phyloP scores from a whole-genome alignment of 2,888 invertebrate genomes.

The Laspeyria flexula region DNA sequence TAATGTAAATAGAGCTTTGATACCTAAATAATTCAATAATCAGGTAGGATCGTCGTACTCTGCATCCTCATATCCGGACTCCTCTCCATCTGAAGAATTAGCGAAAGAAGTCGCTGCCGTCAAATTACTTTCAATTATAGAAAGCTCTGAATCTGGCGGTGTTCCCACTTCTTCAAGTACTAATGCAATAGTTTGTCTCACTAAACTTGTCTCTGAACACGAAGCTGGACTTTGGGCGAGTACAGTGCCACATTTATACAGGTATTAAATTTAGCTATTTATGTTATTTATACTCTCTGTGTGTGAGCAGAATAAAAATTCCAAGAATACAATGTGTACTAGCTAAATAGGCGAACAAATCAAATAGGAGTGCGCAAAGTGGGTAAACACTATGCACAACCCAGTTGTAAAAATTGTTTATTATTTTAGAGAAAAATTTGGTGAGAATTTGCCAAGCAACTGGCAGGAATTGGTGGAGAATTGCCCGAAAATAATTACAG shows the following conservation, averaged over 20 bases:
- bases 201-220: conserved; percentile 74
- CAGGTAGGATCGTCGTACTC: conserved; percentile 72
- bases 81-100: conserved; percentile 72
- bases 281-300: neutral
- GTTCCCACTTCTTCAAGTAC: conserved; percentile 61
- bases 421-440: conserved; percentile 84
- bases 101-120: conserved; percentile 75
- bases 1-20: no score
- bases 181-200: conserved; percentile 60
- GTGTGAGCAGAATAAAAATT: no score
- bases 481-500: conserved; percentile 84
- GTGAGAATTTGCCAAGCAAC: conserved; percentile 89
- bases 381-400: no score
- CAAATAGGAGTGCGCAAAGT: no score
- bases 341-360: no score
- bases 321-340: no score
- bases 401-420: no score
- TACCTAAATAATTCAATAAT: neutral
- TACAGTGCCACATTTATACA: conserved; percentile 85
- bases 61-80: conserved; percentile 74
- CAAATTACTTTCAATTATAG: conserved; percentile 67
- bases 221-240: conserved; percentile 87
- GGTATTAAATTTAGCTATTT: conserved; percentile 51
- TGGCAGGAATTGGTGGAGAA: conserved; percentile 88
- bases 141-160: conserved; percentile 66